A percentile compares a stretch with the other conserved stretches of the same genome.
Evolutionary conservation across 2,113 vertebrate genomes (phyloP).

Genomic region (Oceanodroma tethys): DNA sequence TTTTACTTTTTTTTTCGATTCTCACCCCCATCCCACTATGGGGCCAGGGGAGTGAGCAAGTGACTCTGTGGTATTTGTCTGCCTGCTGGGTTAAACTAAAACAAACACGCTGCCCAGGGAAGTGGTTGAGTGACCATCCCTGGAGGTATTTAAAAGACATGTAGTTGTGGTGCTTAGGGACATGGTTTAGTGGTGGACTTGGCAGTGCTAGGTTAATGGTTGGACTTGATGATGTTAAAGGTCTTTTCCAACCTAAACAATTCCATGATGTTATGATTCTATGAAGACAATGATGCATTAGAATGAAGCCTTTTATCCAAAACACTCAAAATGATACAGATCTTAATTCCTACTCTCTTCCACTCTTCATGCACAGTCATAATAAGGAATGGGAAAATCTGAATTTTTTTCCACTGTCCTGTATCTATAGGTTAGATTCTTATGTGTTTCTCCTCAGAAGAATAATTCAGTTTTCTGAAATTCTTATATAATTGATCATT

Average conservation of each 20-base stretch:
- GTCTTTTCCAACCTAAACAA: neutral
- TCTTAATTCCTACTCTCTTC: neutral
- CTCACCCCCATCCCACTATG: no score
- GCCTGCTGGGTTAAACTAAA: no score
- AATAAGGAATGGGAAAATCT: neutral
- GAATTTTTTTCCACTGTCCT: accelerated
- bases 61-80: no score
- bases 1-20: no score
- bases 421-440: neutral
- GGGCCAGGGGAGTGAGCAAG: no score
- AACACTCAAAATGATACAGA: neutral
- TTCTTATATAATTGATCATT: neutral
- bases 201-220: neutral
- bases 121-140: no score
- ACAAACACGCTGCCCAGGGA: neutral
- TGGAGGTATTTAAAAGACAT: neutral
- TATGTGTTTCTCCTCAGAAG: neutral
- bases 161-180: neutral
- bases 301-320: neutral
- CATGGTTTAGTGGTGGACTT: neutral
- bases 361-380: neutral
- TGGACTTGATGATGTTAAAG: neutral
- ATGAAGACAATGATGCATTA: neutral
- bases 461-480: neutral
- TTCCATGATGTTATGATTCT: neutral